A percentile compares a stretch with the other conserved stretches of the same genome.
Evolutionary conservation across 2,888 invertebrate genomes (phyloP).

Genomic region (Nomada ruficornis): DNA sequence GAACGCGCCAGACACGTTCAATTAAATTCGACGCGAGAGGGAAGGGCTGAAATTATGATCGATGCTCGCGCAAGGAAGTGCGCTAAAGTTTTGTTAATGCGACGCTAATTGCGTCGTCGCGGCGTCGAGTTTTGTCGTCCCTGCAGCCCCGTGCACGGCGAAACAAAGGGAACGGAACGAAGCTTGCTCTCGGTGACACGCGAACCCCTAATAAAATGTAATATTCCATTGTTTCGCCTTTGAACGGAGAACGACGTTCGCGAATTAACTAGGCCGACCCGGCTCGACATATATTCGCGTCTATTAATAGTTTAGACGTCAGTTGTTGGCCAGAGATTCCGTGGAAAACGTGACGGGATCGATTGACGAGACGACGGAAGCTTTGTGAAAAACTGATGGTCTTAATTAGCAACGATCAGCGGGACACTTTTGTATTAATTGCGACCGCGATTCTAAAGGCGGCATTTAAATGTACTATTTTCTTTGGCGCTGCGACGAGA

Average conservation of each 20-base stretch:
- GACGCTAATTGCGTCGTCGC: slow-evolving; percentile 34
- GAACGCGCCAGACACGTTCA: not conserved
- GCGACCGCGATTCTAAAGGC: not conserved
- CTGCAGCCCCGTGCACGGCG: not conserved
- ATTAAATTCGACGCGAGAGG: not conserved
- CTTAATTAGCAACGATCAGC: not conserved
- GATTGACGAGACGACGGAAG: not conserved
- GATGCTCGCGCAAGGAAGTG: not conserved
- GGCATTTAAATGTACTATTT: no score
- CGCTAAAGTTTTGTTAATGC: slow-evolving; percentile 20
- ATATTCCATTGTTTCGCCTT: slow-evolving; percentile 34
- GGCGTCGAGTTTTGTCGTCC: slow-evolving; percentile 7
- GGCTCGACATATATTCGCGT: slow-evolving; percentile 35
- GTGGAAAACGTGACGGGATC: slow-evolving; percentile 8
- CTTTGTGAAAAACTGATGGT: not conserved
- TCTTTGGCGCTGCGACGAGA: no score
- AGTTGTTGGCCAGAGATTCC: slow-evolving; percentile 8
- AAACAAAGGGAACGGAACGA: slow-evolving; percentile 21
- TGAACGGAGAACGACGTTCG: slow-evolving; percentile 11
- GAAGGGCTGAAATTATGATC: slow-evolving; percentile 16
- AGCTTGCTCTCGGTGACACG: slow-evolving; percentile 1
- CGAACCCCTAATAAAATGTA: slow-evolving; percentile 30
- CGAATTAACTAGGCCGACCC: slow-evolving; percentile 26
- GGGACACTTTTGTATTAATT: not conserved
- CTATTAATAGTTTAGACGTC: slow-evolving; percentile 44